A percentile compares a stretch with the other conserved stretches of the same genome.
Evolutionary conservation across 2,113 vertebrate species (phyloP).

Genomic region (Pseudopipra pipra): DNA sequence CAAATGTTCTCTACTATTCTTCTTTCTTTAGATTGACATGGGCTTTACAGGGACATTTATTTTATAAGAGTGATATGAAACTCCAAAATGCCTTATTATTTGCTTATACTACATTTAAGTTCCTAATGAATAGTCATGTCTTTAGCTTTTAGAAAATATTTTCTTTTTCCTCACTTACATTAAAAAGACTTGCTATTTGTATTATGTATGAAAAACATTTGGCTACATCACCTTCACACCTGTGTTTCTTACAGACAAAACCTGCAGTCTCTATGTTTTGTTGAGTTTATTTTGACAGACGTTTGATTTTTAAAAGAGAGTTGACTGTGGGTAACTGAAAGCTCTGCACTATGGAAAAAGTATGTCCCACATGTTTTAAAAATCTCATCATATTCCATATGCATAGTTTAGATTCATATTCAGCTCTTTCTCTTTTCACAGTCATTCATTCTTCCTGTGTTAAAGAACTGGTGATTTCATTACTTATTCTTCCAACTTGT

Average conservation of each 20-base stretch:
- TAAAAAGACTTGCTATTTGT: not conserved
- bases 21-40: not conserved
- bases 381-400: not conserved
- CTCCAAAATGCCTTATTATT: not conserved
- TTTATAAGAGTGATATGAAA: not conserved
- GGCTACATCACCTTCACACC: not conserved
- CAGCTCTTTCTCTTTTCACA: not conserved
- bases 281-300: not conserved
- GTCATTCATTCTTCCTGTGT: not conserved
- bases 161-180: not conserved
- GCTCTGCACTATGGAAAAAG: not conserved
- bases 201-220: not conserved
- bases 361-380: not conserved
- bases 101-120: not conserved
- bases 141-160: not conserved
- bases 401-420: not conserved
- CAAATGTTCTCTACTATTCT: not conserved
- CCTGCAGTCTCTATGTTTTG: not conserved
- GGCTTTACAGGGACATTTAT: not conserved
- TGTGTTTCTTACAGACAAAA: not conserved
- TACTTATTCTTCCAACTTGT: not conserved
- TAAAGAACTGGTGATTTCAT: not conserved
- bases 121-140: not conserved
- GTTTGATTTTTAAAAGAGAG: slow-evolving; percentile 12
- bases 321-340: not conserved